Percentiles rank a stretch among this genome's conserved stretches.
Evolutionary conservation across 2,113 vertebrate genomes (phyloP).

Genomic region (Megaceryle torquata): DNA sequence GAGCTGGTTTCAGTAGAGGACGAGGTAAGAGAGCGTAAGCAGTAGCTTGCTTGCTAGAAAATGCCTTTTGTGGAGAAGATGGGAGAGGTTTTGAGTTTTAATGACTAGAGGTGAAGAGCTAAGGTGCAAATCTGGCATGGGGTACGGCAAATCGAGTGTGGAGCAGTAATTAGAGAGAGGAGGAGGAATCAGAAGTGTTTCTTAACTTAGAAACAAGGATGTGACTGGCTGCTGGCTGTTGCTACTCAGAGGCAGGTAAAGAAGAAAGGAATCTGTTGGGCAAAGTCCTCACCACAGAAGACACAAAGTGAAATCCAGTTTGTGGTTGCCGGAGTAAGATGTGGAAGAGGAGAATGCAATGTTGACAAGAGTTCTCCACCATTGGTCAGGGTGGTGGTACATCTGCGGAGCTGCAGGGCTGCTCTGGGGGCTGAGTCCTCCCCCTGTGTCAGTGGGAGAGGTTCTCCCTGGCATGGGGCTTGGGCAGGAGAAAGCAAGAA

Average conservation of each 20-base stretch:
- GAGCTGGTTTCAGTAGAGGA: constrained; percentile 3
- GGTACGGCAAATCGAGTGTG: neutral
- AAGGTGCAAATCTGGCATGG: constrained; percentile 7
- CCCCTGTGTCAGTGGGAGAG: neutral
- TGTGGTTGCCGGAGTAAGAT: neutral
- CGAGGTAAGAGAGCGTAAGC: neutral
- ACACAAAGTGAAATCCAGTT: neutral
- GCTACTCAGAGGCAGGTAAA: constrained; percentile 7
- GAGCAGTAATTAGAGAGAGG: constrained; percentile 45
- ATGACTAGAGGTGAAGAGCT: neutral
- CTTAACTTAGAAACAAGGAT: constrained; percentile 47
- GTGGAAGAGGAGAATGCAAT: neutral
- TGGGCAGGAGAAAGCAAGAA: neutral
- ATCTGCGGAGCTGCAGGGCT: neutral
- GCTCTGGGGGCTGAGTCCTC: neutral
- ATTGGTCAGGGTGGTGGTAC: neutral
- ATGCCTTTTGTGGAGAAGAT: constrained; percentile 6
- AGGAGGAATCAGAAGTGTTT: constrained; percentile 57
- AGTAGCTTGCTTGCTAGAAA: neutral
- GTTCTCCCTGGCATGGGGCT: neutral
- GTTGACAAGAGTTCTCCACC: neutral
- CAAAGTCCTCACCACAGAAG: neutral
- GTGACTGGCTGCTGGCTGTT: constrained; percentile 34
- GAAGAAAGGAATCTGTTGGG: neutral
- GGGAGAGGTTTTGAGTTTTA: constrained; percentile 26